Percentiles rank a stretch among this genome's conserved stretches.
Evolutionary conservation across 2,113 vertebrate genomes (phyloP).

Genomic region (Misgurnus mizolepis): DNA sequence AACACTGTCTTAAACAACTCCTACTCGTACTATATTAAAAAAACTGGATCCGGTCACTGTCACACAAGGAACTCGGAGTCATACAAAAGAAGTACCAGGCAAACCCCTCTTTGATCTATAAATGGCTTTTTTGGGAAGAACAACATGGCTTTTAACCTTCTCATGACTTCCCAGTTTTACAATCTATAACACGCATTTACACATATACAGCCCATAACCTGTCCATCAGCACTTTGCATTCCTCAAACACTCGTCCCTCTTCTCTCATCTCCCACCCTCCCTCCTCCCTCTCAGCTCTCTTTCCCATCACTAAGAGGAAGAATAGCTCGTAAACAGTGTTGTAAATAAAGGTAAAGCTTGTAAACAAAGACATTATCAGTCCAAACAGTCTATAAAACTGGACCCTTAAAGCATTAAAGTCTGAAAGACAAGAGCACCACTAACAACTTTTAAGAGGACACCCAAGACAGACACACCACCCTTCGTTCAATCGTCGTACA

Average conservation of each 20-base stretch:
- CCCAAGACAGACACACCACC: slow-evolving; percentile 33
- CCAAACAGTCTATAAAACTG: slow-evolving; percentile 49
- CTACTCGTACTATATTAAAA: too few species aligned
- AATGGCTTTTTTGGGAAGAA: slow-evolving; percentile 9
- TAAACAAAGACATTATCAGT: slow-evolving; percentile 55
- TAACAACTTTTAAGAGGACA: slow-evolving; percentile 35
- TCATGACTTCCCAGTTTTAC: slow-evolving; percentile 24
- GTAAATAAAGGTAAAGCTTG: slow-evolving; percentile 52
- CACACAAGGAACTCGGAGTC: not conserved
- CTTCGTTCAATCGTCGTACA: not conserved
- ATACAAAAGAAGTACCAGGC: not conserved
- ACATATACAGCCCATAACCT: slow-evolving; percentile 17
- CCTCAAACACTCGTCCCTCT: slow-evolving; percentile 27
- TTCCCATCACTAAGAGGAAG: slow-evolving; percentile 16
- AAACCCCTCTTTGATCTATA: slow-evolving; percentile 14
- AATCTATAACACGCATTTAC: slow-evolving; percentile 31
- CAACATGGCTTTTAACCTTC: slow-evolving; percentile 27
- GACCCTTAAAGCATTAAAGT: slow-evolving; percentile 50
- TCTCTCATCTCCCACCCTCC: slow-evolving; percentile 32
- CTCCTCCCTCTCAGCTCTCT: slow-evolving; percentile 26
- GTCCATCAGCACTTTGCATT: slow-evolving; percentile 33
- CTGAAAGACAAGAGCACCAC: slow-evolving; percentile 35
- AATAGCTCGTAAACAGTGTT: slow-evolving; percentile 50
- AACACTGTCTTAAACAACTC: too few species aligned
- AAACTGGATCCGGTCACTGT: not conserved